Percentiles rank a stretch among this genome's conserved stretches.
phyloP scores from a whole-genome alignment of 2,888 invertebrate species.

The Empis livida region DNA sequence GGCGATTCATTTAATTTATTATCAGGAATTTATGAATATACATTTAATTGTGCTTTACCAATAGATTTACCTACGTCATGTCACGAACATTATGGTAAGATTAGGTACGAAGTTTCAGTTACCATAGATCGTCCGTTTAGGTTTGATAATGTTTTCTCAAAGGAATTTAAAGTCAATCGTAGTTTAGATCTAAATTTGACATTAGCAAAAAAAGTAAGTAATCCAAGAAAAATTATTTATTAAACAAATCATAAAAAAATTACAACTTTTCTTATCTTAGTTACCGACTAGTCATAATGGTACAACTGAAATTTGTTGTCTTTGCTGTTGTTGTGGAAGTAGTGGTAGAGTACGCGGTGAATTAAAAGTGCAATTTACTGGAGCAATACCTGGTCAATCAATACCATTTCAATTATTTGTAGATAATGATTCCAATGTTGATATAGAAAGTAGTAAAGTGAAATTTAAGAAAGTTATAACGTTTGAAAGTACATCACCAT shows the following conservation, averaged over 20 bases:
- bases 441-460: neutral
- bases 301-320: neutral
- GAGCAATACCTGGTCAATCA: slow-evolving; percentile 12
- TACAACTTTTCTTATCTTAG: neutral
- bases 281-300: neutral
- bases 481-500: slow-evolving; percentile 2
- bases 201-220: too few relatives aligned
- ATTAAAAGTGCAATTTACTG: slow-evolving; percentile 8
- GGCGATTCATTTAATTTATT: slow-evolving; percentile 49
- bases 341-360: neutral
- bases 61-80: slow-evolving; percentile 60
- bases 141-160: slow-evolving; percentile 45
- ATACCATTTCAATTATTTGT: slow-evolving; percentile 3
- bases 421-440: neutral
- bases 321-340: neutral
- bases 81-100: slow-evolving; percentile 56
- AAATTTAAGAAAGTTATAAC: neutral
- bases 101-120: slow-evolving; percentile 64
- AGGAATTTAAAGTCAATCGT: too few relatives aligned
- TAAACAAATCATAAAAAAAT: neutral
- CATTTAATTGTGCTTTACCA: slow-evolving; percentile 15
- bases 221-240: neutral
- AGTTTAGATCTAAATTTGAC: too few relatives aligned
- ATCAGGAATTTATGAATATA: slow-evolving; percentile 40
- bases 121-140: slow-evolving; percentile 72